Evolutionary conservation across 2,113 vertebrate species (phyloP).

Genomic region (Nycticryphes semicollaris): DNA sequence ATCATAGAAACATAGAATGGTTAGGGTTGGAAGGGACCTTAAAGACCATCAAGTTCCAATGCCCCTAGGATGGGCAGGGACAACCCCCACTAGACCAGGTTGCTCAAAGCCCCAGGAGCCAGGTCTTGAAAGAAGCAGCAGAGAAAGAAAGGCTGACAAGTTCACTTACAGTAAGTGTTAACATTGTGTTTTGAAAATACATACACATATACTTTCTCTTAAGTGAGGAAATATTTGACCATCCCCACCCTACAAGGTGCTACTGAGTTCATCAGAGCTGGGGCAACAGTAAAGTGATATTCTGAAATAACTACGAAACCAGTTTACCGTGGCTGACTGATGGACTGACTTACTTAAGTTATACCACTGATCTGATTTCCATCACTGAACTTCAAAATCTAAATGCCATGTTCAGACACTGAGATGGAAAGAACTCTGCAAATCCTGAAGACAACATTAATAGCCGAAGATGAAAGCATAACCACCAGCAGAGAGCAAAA

Average conservation of each 20-base stretch:
- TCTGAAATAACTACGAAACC: neutral
- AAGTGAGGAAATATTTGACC: neutral
- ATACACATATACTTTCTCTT: neutral
- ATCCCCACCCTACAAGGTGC: neutral
- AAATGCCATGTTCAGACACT: rapidly evolving
- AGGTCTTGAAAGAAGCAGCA: neutral
- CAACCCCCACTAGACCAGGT: no score
- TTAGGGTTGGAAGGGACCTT: no score
- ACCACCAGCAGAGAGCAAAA: neutral
- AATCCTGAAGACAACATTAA: neutral
- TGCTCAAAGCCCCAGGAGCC: no score
- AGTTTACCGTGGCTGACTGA: neutral
- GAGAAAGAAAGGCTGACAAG: neutral
- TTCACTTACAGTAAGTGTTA: neutral
- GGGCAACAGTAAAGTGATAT: neutral
- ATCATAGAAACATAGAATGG: no score
- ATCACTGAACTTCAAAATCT: neutral
- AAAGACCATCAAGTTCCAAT: no score
- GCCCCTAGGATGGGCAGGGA: no score
- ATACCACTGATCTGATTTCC: neutral
- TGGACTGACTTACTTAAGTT: neutral
- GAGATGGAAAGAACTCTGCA: neutral
- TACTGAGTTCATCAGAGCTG: neutral
- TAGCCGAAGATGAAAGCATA: neutral
- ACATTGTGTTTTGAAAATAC: neutral